Evolutionary conservation across 2,888 invertebrate species (phyloP).

Genomic region (Leptura quadrifasciata): DNA sequence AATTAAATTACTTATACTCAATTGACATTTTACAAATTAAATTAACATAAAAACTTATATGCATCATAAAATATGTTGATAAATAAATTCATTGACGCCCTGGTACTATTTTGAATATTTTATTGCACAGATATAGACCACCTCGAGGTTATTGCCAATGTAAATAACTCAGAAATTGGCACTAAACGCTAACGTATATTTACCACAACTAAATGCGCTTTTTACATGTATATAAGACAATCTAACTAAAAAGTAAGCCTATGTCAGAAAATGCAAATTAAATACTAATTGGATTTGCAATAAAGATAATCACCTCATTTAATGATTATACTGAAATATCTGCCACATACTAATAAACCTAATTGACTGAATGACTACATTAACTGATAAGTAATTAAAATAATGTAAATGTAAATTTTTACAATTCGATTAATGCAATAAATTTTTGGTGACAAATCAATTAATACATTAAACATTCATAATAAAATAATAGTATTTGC

Average conservation of each 20-base stretch:
- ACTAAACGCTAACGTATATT: no score
- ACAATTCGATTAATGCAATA: not conserved
- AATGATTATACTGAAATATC: conserved; percentile 1
- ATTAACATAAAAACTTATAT: no score
- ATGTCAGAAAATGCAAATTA: not conserved
- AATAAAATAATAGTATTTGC: not conserved
- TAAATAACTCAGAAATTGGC: no score
- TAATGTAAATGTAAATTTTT: conserved; percentile 2
- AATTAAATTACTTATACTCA: no score
- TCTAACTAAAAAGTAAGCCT: not conserved
- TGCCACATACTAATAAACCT: not conserved
- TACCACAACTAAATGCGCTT: not conserved
- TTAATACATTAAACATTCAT: no score
- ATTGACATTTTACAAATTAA: no score
- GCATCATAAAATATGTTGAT: no score
- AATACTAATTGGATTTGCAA: not conserved
- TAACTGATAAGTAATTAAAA: not conserved
- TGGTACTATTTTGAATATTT: no score
- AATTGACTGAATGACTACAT: not conserved
- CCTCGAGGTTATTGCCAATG: no score
- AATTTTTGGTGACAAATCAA: conserved; percentile 2
- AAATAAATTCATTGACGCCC: no score
- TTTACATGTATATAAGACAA: not conserved
- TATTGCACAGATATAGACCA: no score
- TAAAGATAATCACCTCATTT: not conserved